Evolutionary conservation across 2,113 vertebrate species (phyloP).

Genomic region (Nothoprocta pentlandii): DNA sequence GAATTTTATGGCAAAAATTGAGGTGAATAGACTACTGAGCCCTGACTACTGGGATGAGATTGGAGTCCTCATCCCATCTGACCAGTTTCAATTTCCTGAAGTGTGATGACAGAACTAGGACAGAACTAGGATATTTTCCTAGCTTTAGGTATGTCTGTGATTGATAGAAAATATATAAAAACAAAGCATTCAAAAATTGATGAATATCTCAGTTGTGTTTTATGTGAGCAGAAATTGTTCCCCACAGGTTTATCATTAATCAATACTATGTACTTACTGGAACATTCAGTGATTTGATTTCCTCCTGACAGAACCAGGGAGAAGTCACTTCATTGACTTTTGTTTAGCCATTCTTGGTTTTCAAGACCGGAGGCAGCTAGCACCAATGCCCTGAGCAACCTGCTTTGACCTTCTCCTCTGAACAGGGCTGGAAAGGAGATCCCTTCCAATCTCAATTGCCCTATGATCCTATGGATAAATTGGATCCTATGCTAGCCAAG

Average conservation of each 20-base stretch:
- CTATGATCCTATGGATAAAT: neutral
- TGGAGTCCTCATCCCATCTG: neutral
- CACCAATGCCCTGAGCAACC: neutral
- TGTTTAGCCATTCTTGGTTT: neutral
- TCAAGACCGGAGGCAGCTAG: neutral
- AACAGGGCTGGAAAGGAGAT: neutral
- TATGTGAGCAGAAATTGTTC: neutral
- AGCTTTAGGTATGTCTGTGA: neutral
- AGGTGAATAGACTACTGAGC: neutral
- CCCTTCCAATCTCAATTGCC: neutral
- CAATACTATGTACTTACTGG: neutral
- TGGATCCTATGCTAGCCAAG: neutral
- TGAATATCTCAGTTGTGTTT: neutral
- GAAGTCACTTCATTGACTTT: neutral
- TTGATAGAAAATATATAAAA: too few relatives aligned
- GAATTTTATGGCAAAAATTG: neutral
- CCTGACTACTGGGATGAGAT: too few relatives aligned
- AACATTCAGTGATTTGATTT: neutral
- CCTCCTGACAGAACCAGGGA: neutral
- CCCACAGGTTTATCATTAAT: neutral
- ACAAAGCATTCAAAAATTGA: neutral
- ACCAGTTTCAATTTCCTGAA: neutral
- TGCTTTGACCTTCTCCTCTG: neutral
- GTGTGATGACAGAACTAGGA: accelerated
- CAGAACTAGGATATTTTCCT: neutral